phyloP scores from a whole-genome alignment of 2,888 invertebrate species.

The Rosalia funebris region DNA sequence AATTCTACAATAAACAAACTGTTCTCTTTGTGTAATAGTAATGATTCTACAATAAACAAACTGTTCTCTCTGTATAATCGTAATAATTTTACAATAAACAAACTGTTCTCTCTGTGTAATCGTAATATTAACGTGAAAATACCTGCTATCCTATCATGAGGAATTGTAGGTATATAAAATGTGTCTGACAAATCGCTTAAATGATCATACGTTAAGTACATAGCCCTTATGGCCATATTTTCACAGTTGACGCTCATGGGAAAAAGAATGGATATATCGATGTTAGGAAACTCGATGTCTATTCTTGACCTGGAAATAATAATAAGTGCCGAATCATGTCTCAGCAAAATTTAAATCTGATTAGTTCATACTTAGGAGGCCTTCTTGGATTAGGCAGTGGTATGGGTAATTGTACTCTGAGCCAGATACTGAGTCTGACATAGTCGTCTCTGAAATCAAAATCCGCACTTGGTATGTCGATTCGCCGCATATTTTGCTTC shows the following conservation, averaged over 20 bases:
- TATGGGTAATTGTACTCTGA: constrained; percentile 61
- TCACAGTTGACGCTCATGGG: constrained; percentile 63
- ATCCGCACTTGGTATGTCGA: constrained; percentile 64
- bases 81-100: no score
- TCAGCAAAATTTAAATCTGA: not conserved
- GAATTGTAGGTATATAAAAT: constrained; percentile 31
- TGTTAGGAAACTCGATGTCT: constrained; percentile 63
- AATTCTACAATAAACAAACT: no score
- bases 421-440: constrained; percentile 65
- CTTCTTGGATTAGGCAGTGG: constrained; percentile 58
- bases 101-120: no score
- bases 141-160: not conserved
- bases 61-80: no score
- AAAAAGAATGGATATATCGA: constrained; percentile 63
- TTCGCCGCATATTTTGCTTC: constrained; percentile 62
- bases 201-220: constrained; percentile 68
- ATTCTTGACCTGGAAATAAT: constrained; percentile 60
- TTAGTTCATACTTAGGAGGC: constrained; percentile 51
- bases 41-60: no score
- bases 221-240: constrained; percentile 64
- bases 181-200: constrained; percentile 64
- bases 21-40: no score
- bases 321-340: no score
- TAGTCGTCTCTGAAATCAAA: constrained; percentile 60
- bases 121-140: no score